phyloP scores from a whole-genome alignment of 2,113 vertebrate genomes.

The Tragelaphus scriptus region DNA sequence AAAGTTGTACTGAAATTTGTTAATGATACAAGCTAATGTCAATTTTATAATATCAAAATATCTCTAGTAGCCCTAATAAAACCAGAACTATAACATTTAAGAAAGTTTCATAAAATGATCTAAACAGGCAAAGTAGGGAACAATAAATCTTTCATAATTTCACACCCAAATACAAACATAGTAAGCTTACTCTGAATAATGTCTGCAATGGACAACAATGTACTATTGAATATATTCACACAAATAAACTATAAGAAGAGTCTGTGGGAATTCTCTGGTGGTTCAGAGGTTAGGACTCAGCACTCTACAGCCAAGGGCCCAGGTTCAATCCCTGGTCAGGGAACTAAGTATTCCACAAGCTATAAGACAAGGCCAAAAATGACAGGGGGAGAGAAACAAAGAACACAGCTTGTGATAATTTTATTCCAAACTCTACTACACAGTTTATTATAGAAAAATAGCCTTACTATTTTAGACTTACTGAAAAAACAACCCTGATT shows the following conservation, averaged over 20 bases:
- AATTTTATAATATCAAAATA: conserved; percentile 14
- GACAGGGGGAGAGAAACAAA: neutral
- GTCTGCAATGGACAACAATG: neutral
- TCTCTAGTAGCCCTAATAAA: conserved; percentile 13
- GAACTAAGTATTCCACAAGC: neutral
- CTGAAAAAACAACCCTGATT: neutral
- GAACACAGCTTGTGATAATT: neutral
- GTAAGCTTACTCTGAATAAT: neutral
- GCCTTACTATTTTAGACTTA: conserved; percentile 4
- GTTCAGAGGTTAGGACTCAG: neutral
- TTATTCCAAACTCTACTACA: neutral
- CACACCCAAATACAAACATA: conserved; percentile 4
- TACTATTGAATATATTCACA: neutral
- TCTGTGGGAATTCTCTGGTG: neutral
- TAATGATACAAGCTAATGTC: neutral
- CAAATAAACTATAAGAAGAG: neutral
- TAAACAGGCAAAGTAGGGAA: neutral
- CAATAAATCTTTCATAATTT: neutral
- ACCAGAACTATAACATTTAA: conserved; percentile 12
- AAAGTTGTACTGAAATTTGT: neutral
- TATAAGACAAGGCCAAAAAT: neutral
- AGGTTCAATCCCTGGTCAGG: neutral
- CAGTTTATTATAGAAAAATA: neutral
- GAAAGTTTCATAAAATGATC: conserved; percentile 20
- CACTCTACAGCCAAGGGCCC: neutral